Percentiles rank a stretch among this genome's conserved stretches.
phyloP scores from a whole-genome alignment of 2,888 invertebrate genomes.

The Eupithecia vulgata region DNA sequence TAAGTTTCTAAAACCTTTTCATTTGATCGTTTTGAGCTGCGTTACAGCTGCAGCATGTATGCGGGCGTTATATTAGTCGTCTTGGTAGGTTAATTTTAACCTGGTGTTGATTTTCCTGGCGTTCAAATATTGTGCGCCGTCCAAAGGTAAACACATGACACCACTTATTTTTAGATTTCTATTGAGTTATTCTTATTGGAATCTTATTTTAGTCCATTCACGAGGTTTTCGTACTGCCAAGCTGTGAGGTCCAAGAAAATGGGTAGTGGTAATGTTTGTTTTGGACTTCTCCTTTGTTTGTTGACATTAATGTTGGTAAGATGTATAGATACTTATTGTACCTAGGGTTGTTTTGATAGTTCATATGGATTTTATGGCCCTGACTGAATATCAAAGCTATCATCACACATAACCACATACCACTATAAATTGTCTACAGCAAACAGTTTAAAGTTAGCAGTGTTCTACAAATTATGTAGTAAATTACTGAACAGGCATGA shows the following conservation, averaged over 20 bases:
- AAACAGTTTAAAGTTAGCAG: neutral
- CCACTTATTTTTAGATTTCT: slow-evolving; percentile 62
- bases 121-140: slow-evolving; percentile 52
- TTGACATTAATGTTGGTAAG: slow-evolving; percentile 2
- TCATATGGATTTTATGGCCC: neutral
- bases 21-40: slow-evolving; percentile 58
- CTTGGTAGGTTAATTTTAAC: slow-evolving; percentile 58
- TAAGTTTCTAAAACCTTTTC: slow-evolving; percentile 76
- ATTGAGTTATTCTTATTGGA: slow-evolving; percentile 56
- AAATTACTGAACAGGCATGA: neutral
- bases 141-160: slow-evolving; percentile 68
- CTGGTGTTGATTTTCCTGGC: slow-evolving; percentile 56
- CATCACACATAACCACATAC: neutral
- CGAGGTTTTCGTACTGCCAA: slow-evolving; percentile 13
- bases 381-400: neutral
- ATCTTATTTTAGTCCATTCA: slow-evolving; percentile 46
- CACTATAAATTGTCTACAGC: neutral
- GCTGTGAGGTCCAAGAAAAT: neutral
- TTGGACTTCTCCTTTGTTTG: slow-evolving; percentile 20
- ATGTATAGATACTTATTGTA: neutral
- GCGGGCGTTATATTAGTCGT: slow-evolving; percentile 48
- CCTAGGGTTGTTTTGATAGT: neutral
- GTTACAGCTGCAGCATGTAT: slow-evolving; percentile 53
- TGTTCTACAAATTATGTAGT: neutral
- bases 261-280: slow-evolving; percentile 18